Evolutionary conservation across 92 coral and sea anemone species (phyloP).

Genomic region (Virgularia gustaviana): DNA sequence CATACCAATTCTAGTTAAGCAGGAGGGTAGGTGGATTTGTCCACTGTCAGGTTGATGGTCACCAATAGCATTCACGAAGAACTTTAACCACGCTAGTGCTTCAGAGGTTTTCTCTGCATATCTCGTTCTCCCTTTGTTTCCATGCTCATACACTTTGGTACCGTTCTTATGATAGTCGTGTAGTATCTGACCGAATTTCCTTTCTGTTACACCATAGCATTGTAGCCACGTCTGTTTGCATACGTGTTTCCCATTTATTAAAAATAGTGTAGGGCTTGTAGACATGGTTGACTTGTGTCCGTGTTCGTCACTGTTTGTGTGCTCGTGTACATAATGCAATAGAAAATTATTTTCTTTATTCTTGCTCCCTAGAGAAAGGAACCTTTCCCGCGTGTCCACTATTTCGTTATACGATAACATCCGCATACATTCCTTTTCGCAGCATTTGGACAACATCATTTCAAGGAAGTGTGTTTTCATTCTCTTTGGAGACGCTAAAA

Average conservation of each 20-base stretch:
- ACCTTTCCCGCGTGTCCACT: too few species aligned
- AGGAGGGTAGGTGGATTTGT: constrained; percentile 53
- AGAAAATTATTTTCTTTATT: too few species aligned
- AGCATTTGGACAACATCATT: too few species aligned
- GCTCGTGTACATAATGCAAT: too few species aligned
- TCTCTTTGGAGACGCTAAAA: too few species aligned
- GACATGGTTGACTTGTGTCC: too few species aligned
- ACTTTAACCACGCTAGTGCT: constrained; percentile 55
- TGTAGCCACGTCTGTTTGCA: constrained; percentile 57
- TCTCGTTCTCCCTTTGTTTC: constrained; percentile 36
- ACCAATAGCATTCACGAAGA: constrained; percentile 52
- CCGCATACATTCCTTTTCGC: too few species aligned
- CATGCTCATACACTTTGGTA: constrained; percentile 33
- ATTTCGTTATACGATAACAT: too few species aligned
- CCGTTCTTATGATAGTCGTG: constrained; percentile 39
- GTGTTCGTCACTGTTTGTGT: too few species aligned
- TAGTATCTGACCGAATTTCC: constrained; percentile 14
- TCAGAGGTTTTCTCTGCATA: constrained; percentile 42
- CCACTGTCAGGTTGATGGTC: constrained; percentile 52
- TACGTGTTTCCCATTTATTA: constrained; percentile 33
- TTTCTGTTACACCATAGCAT: constrained; percentile 33
- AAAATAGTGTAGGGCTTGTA: background rate
- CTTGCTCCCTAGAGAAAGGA: too few species aligned
- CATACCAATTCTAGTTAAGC: constrained; percentile 44
- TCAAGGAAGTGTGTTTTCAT: too few species aligned